phyloP scores from a whole-genome alignment of 2,888 invertebrate genomes.

The Cephus sareptanus region DNA sequence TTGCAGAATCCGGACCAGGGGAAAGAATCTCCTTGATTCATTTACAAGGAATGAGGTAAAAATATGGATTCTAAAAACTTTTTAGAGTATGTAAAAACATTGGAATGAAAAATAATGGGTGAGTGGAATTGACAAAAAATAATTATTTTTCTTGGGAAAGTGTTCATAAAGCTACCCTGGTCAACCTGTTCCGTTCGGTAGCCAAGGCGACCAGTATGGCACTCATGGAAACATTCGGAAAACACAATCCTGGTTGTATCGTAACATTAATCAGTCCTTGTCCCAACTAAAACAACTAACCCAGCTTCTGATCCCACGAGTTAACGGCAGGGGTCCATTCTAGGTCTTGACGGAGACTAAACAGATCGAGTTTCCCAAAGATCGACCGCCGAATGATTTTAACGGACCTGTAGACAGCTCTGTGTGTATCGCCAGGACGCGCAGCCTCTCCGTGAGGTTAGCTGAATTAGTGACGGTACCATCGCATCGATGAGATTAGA shows the following conservation, averaged over 20 bases:
- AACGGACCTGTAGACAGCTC: conserved; percentile 47
- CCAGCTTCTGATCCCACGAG: conserved; percentile 43
- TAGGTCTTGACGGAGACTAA: conserved; percentile 46
- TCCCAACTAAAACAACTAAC: conserved; percentile 34
- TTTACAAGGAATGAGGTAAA: neutral
- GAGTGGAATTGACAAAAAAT: neutral
- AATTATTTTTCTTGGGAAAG: neutral
- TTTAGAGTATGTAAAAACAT: neutral
- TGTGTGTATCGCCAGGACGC: conserved; percentile 6
- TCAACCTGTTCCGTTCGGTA: neutral
- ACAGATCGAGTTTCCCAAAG: conserved; percentile 59
- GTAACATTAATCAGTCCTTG: conserved; percentile 31
- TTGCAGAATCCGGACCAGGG: neutral
- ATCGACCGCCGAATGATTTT: conserved; percentile 51
- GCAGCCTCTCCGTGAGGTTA: conserved; percentile 8
- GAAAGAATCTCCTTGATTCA: neutral
- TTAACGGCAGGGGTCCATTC: conserved; percentile 35
- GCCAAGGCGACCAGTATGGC: neutral
- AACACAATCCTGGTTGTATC: conserved; percentile 38
- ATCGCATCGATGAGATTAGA: conserved; percentile 38
- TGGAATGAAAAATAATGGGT: neutral
- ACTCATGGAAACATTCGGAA: conserved; percentile 49
- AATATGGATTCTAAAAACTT: neutral
- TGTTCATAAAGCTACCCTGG: neutral
- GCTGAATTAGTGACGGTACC: conserved; percentile 16